Conservation (phyloP, 2,113 vertebrate genomes). For the Cheilinus undulatus region DNA sequence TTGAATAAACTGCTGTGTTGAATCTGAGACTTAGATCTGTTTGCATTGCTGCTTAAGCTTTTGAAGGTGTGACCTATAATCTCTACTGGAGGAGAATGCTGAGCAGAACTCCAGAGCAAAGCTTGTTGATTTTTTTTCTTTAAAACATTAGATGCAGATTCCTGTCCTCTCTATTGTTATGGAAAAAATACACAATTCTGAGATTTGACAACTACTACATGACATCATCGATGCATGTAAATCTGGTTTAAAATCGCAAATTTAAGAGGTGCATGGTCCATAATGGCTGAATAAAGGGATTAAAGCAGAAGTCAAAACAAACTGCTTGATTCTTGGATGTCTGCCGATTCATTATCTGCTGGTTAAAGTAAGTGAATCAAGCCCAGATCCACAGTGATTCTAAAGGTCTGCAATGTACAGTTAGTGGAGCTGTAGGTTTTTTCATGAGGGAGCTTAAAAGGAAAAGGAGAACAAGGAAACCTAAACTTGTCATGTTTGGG, state of each 20-base stretch:
- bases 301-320: constrained; percentile 22
- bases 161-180: constrained; percentile 19
- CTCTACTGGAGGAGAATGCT: constrained; percentile 24
- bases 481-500: neutral
- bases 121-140: constrained; percentile 10
- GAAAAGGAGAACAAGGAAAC: neutral
- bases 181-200: constrained; percentile 25
- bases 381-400: constrained; percentile 20
- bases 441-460: neutral
- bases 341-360: neutral
- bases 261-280: neutral
- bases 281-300: constrained; percentile 23
- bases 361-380: neutral
- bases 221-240: constrained; percentile 21
- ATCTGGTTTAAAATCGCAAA: constrained; percentile 8
- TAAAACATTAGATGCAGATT: neutral
- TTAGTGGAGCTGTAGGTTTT: neutral
- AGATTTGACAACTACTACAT: constrained; percentile 42
- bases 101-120: constrained; percentile 2
- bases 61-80: constrained; percentile 35
- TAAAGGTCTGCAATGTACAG: neutral
- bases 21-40: constrained; percentile 26
- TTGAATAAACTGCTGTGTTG: constrained; percentile 5
- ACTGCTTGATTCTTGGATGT: constrained; percentile 13
- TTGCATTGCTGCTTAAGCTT: constrained; percentile 33